A percentile compares a stretch with the other conserved stretches of the same genome.
Conservation (phyloP, 2,888 invertebrate species). For the Diaprepes abbreviatus region DNA sequence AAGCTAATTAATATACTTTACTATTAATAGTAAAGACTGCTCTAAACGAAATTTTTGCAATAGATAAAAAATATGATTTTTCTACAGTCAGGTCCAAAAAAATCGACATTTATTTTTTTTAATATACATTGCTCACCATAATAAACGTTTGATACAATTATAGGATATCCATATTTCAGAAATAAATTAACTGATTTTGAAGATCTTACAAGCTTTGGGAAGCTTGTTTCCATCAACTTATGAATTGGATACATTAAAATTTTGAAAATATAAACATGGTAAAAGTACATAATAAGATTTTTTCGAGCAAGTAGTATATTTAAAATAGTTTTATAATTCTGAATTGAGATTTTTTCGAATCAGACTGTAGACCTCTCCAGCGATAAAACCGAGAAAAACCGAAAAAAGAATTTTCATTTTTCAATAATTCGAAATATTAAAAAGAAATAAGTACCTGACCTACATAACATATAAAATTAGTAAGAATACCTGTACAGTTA, state of each 20-base stretch:
- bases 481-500: slow-evolving; percentile 35
- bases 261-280: no score
- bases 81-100: neutral
- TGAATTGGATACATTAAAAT: no score
- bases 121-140: no score
- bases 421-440: slow-evolving; percentile 31
- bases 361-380: neutral
- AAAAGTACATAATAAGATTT: no score
- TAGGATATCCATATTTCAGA: no score
- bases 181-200: no score
- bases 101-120: neutral
- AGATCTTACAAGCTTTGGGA: no score
- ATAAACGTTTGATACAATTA: no score
- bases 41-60: slow-evolving; percentile 6
- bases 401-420: slow-evolving; percentile 5
- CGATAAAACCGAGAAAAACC: slow-evolving; percentile 15
- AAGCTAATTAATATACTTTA: slow-evolving; percentile 14
- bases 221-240: no score
- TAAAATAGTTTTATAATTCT: no score
- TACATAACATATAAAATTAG: slow-evolving; percentile 45
- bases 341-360: slow-evolving; percentile 4
- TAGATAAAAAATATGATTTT: neutral
- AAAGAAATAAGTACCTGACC: slow-evolving; percentile 44
- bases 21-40: neutral
- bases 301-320: no score